Evolutionary conservation across 2,888 invertebrate species (phyloP), one percentile per base, ranked within the genome.

Genomic region (Amblyjoppa proteus): DNA sequence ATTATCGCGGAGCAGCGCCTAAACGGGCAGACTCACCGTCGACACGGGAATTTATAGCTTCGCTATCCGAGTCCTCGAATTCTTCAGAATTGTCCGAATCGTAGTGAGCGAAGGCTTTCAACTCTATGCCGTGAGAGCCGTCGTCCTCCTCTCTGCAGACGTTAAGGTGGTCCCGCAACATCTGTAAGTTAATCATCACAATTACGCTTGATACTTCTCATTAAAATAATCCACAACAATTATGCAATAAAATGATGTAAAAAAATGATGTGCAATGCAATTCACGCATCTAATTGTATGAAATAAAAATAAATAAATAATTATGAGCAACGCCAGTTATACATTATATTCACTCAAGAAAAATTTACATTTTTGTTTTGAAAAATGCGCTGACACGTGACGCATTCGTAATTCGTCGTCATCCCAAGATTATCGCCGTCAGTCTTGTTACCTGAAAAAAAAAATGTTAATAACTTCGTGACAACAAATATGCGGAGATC

Each of bases 91-190:
- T 91, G 0, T 93, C 92, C 0, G 93, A 92, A 79, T 93, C 92
- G 69, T 92, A 90, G 75, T 87, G 89, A 16, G 88, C 87, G 69
- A 91, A 88, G 80, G 90, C 90, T 69, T 90, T 90, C 58, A 93
- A 88, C 53, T 93, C 92, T 31, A 93, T 88, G 49, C 92, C 87
- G 85, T 91, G 90, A 2, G 86, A 86, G 49, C 91, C 89, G 75
- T 93, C 93, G 79, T 93, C 93, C 85, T 93, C 93, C 84, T 93
- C 93, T 89, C 93, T 90, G 68, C 93, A 93, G 41, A 92, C 91
- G 71, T 93, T 91, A 78, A 93, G 88, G 82, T 93, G 93, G 81
- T 93, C 93, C 81, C 92, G 93, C 68, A 93, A 76, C 90, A 91
- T 89, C 93, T 93, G 68, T 56, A n/a, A 5, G 56, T 25, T 0